These are phyloP conservation scores for Troides aeacus DNA, from an alignment of 2,888 invertebrate species.

Conservation along the genomic window DNA sequence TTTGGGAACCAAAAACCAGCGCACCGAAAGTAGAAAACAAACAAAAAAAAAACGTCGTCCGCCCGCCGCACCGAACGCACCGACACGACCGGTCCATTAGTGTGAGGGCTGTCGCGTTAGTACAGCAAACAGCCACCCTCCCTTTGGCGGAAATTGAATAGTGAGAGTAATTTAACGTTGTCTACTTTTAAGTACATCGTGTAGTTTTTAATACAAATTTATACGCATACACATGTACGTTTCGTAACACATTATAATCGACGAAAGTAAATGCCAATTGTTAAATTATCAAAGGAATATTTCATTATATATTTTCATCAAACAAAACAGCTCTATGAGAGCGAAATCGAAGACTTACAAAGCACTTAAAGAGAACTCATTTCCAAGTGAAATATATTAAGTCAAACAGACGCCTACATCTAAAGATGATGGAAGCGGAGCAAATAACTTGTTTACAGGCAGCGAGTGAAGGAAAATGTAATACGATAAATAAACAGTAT, in stretches of 20 bases:
- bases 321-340: neutral
- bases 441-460: conserved; percentile 40
- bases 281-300: neutral
- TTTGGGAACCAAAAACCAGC: conserved; percentile 17
- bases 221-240: neutral
- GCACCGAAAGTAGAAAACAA: conserved; percentile 36
- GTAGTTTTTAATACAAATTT: neutral
- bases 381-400: conserved; percentile 39
- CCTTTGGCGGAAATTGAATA: conserved; percentile 42
- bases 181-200: neutral
- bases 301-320: neutral
- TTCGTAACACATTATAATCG: neutral
- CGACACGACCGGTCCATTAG: conserved; percentile 65
- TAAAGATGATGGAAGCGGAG: conserved; percentile 30
- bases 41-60: conserved; percentile 39
- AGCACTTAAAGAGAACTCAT: conserved; percentile 41
- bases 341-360: conserved; percentile 34
- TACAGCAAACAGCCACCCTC: conserved; percentile 49
- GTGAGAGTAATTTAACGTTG: conserved; percentile 11
- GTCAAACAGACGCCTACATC: conserved; percentile 33
- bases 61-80: conserved; percentile 51
- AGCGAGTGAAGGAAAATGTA: conserved; percentile 34
- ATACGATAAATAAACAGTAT: conserved; percentile 33
- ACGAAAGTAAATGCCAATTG: neutral
- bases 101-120: conserved; percentile 49